phyloP scores from a whole-genome alignment of 2,888 invertebrate species.

The Habrosyne pyritoides region DNA sequence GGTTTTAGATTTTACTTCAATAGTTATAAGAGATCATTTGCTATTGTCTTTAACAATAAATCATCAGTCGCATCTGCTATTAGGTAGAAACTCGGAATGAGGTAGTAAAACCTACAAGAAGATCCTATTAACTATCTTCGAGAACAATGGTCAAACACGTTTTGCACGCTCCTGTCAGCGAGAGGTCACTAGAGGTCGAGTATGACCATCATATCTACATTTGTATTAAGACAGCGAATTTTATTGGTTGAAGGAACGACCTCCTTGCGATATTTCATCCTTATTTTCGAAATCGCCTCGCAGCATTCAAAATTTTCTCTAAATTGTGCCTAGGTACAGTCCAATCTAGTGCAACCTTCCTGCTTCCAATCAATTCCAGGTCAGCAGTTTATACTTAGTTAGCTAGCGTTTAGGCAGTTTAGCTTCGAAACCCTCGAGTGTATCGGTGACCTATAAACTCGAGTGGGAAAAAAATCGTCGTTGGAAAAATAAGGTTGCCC shows the following conservation, averaged over 20 bases:
- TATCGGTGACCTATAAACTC: not conserved
- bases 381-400: not conserved
- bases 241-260: not conserved
- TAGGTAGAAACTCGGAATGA: too few species aligned
- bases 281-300: not conserved
- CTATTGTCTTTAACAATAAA: too few species aligned
- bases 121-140: not conserved
- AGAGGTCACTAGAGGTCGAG: not conserved
- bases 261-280: not conserved
- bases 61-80: too few species aligned
- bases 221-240: not conserved
- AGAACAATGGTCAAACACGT: too few species aligned
- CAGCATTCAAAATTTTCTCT: too few species aligned
- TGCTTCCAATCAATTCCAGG: not conserved
- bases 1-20: too few species aligned
- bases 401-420: not conserved
- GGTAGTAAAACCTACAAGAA: too few species aligned
- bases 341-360: not conserved
- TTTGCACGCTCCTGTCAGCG: not conserved
- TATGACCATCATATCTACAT: not conserved
- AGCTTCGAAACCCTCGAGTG: not conserved
- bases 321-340: not conserved
- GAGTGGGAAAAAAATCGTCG: not conserved
- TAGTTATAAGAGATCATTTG: too few species aligned
- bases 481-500: not conserved